Evolutionary conservation across 2,113 vertebrate genomes (phyloP), one percentile per base, ranked within the genome.

Genomic region (Onychorhynchus coronatus): DNA sequence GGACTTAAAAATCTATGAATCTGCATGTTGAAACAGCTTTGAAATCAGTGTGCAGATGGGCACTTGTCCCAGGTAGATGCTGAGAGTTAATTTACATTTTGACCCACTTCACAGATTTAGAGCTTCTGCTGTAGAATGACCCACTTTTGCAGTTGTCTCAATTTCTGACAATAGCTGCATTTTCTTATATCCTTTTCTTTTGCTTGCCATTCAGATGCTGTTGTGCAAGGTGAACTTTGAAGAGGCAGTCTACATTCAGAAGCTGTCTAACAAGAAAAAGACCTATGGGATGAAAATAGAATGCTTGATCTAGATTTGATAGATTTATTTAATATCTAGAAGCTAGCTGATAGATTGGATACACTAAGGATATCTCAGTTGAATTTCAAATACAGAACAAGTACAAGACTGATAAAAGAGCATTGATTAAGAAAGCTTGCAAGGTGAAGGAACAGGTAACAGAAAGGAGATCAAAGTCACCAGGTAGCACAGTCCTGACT

Each of bases 31-130:
- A 78, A 90, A 80, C 39, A 83, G 46, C 61, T 95, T 96, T 83
- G 75, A 91, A 88, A 75, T 81, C 55, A 23, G 16, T 11, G 41
- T 76, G 55, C 39, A 67, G 75, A 33, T 81, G 56, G 71, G 42
- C 25, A 9, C 62, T 88, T 91, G 66, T 62, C 59, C 72, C 55
- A 74, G 8, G n/a, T 47, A 81, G 73, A 76, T 37, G 68, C 42
- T 89, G 78, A 88, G 87, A 95, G 52, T 42, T 73, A 76, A 83
- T 91, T 94, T 92, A 75, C 74, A 82, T 96, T 97, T 97, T 95
- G 88, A 85, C 67, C 53, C 80, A 61, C 84, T 94, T 93, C 61
- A 58, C 55, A 83, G 59, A 89, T 80, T 58, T 78, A 39, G 58
- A 55, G 47, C 79, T 97, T 93, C 87, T 46, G 50, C 92, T 91